phyloP scores from a whole-genome alignment of 2,797 vertebrate species.

The Danionella dracula region DNA sequence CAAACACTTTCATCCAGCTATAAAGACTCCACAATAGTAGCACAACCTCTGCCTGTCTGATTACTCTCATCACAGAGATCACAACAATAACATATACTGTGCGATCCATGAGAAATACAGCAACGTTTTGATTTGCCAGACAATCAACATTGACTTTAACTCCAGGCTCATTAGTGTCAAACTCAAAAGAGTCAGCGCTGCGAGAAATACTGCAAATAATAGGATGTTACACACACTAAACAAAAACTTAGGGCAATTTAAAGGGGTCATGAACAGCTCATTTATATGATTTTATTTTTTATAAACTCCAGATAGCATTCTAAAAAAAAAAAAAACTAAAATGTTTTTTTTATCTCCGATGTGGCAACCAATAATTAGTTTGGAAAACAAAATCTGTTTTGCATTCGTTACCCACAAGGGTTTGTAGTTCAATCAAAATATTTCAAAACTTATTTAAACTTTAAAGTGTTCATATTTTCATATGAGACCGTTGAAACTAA shows the following conservation, averaged over 20 bases:
- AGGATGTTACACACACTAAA: background rate
- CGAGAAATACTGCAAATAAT: background rate
- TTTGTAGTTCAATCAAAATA: too few relatives aligned
- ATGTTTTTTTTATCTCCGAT: too few relatives aligned
- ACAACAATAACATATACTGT: conserved; percentile 35
- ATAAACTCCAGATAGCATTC: too few relatives aligned
- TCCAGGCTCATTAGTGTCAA: conserved; percentile 4
- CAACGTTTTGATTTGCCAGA: background rate
- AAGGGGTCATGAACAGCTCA: too few relatives aligned
- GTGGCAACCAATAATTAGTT: too few relatives aligned
- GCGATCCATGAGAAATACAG: conserved; percentile 27
- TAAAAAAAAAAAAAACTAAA: too few relatives aligned
- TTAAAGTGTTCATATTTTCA: too few relatives aligned
- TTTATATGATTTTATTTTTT: too few relatives aligned
- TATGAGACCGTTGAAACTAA: too few relatives aligned
- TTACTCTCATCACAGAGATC: conserved; percentile 1
- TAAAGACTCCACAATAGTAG: conserved; percentile 10
- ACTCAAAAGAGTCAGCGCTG: background rate
- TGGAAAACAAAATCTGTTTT: too few relatives aligned
- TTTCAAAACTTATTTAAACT: too few relatives aligned
- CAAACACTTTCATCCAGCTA: background rate
- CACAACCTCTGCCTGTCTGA: background rate
- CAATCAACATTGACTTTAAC: background rate
- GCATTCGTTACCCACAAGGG: too few relatives aligned
- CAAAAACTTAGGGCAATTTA: background rate